Evolutionary conservation across 2,888 invertebrate species (phyloP), one percentile per base, ranked within the genome.

Genomic region (Marasmarcha lunaedactyla): DNA sequence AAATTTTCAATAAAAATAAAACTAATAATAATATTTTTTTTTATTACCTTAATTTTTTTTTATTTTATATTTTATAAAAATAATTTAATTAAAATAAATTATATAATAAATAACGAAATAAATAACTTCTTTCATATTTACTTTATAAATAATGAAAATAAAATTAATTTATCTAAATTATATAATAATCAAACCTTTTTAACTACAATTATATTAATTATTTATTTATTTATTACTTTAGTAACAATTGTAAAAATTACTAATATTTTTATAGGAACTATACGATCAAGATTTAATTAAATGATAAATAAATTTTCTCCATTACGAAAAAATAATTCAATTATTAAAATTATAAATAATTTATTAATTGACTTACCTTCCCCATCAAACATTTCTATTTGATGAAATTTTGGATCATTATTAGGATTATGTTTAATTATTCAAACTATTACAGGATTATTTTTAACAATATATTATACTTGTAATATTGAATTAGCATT

Each of bases 361-460:
- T 84, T 88, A 0, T 54, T 89, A 70, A 71, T 88, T 59, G 85
- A 86, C 53, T 48, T 89, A 51, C 89, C 89, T 0, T 64, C 86
- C 0, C 88, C 89, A 0, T 69, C 83, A 15, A 89, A 88, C 76
- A 88, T 89, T 63, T 86, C 86, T 34, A 46, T 67, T 26, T 84
- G 85, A 84, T 90, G 90, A 88, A 90, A 90, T 69, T 89, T 89
- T 76, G 89, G 89, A 4, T 89, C 89, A 0, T 49, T 89, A 54
- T 51, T 89, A 79, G 88, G 86, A 35, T 44, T 89, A 66, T 88
- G 87, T 53, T 69, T 89, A 84, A 71, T 85, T 42, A 81, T 85
- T 43, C 90, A 91, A 87, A 88, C 90, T 71, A 45, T 88, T 41
- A 87, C 89, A 15, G 90, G 90, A 34, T 51, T 91, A 61, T 88